A percentile compares a stretch with the other conserved stretches of the same genome.
Evolutionary conservation across 2,113 vertebrate genomes (phyloP).

Genomic region (Rattus rattus): DNA sequence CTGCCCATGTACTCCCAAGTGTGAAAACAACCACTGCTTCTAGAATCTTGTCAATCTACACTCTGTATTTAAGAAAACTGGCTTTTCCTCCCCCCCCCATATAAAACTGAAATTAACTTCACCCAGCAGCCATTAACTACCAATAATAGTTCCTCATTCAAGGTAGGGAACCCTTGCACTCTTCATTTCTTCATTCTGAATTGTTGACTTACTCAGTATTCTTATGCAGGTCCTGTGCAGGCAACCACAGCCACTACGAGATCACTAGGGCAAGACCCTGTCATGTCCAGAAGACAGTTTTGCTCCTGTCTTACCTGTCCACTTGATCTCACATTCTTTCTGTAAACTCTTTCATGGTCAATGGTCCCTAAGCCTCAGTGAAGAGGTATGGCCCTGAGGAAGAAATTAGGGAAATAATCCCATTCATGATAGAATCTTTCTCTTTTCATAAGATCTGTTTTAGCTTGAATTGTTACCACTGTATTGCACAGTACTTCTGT

Average conservation of each 20-base stretch:
- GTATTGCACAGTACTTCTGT: background rate
- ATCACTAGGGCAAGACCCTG: rapidly evolving
- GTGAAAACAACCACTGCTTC: background rate
- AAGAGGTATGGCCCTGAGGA: background rate
- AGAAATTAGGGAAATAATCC: background rate
- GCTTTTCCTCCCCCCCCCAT: background rate
- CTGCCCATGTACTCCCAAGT: background rate
- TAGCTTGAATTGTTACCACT: background rate
- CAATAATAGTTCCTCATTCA: background rate
- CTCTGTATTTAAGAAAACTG: background rate
- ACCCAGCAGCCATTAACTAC: no score
- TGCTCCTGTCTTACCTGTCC: background rate
- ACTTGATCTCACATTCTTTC: background rate
- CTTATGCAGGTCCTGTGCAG: background rate
- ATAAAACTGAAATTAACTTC: no score
- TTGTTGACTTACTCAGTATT: no score
- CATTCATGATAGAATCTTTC: background rate
- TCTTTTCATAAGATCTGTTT: background rate
- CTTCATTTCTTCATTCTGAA: no score
- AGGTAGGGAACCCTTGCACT: background rate
- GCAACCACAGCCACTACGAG: background rate
- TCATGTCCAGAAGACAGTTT: background rate
- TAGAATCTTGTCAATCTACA: background rate
- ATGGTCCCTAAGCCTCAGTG: rapidly evolving
- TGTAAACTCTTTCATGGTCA: background rate